phyloP scores from a whole-genome alignment of 2,888 invertebrate species.

The Yponomeuta plumbellus region DNA sequence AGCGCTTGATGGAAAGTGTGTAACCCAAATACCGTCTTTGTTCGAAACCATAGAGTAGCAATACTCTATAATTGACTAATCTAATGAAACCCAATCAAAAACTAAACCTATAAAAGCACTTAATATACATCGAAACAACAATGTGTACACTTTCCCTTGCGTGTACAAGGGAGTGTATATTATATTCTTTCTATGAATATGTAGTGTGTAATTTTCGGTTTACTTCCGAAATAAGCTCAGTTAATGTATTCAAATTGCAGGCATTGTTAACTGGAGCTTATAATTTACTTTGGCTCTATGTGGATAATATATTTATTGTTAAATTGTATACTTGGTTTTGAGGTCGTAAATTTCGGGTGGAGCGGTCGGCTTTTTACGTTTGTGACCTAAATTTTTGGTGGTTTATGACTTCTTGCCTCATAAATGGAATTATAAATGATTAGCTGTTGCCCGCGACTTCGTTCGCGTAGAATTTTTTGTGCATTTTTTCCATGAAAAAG shows the following conservation, averaged over 20 bases:
- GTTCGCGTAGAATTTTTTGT: too few relatives aligned
- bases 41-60: neutral
- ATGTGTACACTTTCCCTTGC: slow-evolving; percentile 12
- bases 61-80: neutral
- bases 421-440: too few relatives aligned
- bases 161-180: slow-evolving; percentile 14
- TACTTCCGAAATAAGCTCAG: slow-evolving; percentile 32
- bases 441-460: too few relatives aligned
- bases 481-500: too few relatives aligned
- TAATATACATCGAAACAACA: slow-evolving; percentile 7
- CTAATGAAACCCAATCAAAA: neutral
- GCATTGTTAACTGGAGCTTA: slow-evolving; percentile 30
- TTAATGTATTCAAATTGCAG: slow-evolving; percentile 41
- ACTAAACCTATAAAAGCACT: neutral
- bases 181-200: slow-evolving; percentile 30
- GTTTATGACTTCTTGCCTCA: neutral
- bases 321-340: slow-evolving; percentile 2
- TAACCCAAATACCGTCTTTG: neutral
- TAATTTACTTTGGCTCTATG: slow-evolving; percentile 29
- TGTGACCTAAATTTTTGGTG: neutral
- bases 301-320: slow-evolving; percentile 12
- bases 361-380: neutral
- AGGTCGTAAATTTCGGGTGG: neutral
- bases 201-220: slow-evolving; percentile 32
- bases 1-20: neutral